These are phyloP conservation scores for Garrulus glandarius DNA, from an alignment of 2,797 vertebrate species.

Conservation along the genomic window DNA sequence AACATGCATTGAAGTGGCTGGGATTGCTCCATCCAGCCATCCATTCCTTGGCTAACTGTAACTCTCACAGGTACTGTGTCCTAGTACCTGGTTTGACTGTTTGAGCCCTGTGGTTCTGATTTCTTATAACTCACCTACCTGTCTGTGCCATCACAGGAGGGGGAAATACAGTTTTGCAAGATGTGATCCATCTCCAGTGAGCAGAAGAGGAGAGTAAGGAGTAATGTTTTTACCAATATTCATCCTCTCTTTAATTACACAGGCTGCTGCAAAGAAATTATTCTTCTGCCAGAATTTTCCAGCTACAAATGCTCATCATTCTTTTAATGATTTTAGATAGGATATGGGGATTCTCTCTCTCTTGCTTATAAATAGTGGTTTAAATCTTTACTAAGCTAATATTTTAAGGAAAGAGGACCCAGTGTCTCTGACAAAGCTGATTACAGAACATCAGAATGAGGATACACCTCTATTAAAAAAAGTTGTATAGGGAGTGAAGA, in stretches of 20 bases:
- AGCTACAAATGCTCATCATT: not conserved
- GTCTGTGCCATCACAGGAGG: not conserved
- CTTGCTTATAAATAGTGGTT: constrained; percentile 1
- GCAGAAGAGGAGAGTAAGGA: not conserved
- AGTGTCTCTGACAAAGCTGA: constrained; percentile 23
- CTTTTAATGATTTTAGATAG: constrained; percentile 6
- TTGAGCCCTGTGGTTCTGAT: not conserved
- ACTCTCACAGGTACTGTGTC: not conserved
- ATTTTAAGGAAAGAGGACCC: not conserved
- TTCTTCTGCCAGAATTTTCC: not conserved
- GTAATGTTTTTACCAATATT: not conserved
- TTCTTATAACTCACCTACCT: not conserved
- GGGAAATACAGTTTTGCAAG: not conserved
- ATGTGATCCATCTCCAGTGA: not conserved
- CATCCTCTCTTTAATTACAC: not conserved
- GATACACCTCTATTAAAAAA: not conserved
- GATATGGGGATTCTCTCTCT: not conserved
- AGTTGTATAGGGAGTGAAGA: not conserved
- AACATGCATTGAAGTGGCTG: not conserved
- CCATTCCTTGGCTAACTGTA: not conserved
- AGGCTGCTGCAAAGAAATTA: not conserved
- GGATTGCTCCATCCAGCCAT: not conserved
- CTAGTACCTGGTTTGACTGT: fast-evolving
- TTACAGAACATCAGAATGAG: constrained; percentile 26
- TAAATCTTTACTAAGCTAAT: constrained; percentile 3